A percentile compares a stretch with the other conserved stretches of the same genome.
phyloP scores from a whole-genome alignment of 2,888 invertebrate genomes.

The Danaus chrysippus region DNA sequence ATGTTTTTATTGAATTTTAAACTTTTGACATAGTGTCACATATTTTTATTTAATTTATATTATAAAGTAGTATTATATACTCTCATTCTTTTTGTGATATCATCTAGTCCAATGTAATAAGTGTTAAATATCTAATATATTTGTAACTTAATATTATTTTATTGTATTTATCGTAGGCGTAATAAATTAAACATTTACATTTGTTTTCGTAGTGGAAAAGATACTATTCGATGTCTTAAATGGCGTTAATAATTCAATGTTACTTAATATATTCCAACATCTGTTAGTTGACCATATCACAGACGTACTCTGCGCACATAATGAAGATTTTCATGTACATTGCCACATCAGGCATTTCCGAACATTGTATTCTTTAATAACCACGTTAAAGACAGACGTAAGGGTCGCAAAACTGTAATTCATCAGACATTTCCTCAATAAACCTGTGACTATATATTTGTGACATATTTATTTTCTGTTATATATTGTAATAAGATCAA shows the following conservation, averaged over 20 bases:
- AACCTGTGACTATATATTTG: not conserved
- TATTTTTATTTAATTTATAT: slow-evolving; percentile 1
- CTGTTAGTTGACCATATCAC: no score
- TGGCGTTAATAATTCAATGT: no score
- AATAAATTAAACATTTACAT: not conserved
- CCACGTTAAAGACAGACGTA: no score
- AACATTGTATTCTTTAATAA: no score
- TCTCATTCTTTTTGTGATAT: slow-evolving; percentile 14
- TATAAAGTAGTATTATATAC: not conserved
- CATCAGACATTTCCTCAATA: no score
- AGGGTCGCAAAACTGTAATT: no score
- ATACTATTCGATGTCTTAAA: no score
- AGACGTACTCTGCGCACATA: no score
- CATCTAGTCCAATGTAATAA: slow-evolving; percentile 14
- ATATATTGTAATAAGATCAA: not conserved
- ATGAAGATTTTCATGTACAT: no score
- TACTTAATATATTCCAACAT: no score
- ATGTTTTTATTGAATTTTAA: slow-evolving; percentile 11
- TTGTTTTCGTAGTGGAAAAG: no score
- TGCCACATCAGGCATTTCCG: no score
- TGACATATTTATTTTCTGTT: not conserved
- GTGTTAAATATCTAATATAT: slow-evolving; percentile 7
- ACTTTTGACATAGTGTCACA: not conserved
- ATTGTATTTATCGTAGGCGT: not conserved
- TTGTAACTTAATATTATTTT: slow-evolving; percentile 2